Evolutionary conservation across 1,140 invertebrate genomes (phyloP), one percentile per base, ranked within the genome.

Genomic region (Carcinoscorpius rotundicauda): DNA sequence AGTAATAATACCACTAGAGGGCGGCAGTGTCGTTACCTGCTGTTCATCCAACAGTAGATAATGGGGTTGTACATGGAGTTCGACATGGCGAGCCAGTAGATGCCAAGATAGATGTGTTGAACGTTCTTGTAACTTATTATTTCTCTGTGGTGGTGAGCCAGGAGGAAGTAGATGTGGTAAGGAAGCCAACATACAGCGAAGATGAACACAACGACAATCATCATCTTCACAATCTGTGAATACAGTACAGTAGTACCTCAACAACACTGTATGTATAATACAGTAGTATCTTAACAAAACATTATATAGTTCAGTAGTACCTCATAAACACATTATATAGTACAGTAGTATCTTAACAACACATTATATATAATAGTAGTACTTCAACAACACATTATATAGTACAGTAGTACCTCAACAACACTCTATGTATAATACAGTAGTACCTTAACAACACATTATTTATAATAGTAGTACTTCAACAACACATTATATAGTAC

Each of bases 31-130:
- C 29, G 29, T 83, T 80, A 94, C 92, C 91, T 89, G 58, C 88
- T 86, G 78, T 94, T 95, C 88, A 94, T 92, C 87, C 89, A 93
- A 76, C 88, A 93, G 77, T 95, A 95, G 70, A 96, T 93, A 68
- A 95, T 91, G 3, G 92, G 92, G 79, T 95, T 96, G 77, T 93
- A 93, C 87, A 93, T 91, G 68, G 89, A 91, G 76, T 93, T 94
- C 76, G 89, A 92, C 92, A 96, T 96, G 2, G 93, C 92, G 29
- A 96, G 80, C 87, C 91, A 95, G 75, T 95, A 96, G 71, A 94
- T 91, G 60, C 83, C 85, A 65, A 95, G 78, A 75, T 90, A 96
- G n/a, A 93, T 81, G 76, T 96, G 91, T 76, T 95, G 93, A 67
- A 93, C 89, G 73, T 88, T 88, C 1, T 82, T 78, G 56, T 82